Percentiles rank a stretch among this genome's conserved stretches.
phyloP scores from a whole-genome alignment of 2,113 vertebrate genomes.

The Rhinichthys klamathensis region DNA sequence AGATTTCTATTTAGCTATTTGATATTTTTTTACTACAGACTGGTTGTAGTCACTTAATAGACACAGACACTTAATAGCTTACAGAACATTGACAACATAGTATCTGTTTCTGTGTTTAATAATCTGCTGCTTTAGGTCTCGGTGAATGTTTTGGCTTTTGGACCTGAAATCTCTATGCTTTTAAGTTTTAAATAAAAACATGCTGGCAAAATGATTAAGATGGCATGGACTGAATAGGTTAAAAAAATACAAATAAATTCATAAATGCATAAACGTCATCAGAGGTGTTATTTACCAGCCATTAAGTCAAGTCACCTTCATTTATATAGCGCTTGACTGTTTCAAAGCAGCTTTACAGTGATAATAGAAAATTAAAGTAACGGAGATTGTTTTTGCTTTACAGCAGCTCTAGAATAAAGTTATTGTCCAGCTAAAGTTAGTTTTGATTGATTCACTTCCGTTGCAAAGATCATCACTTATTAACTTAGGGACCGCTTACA shows the following conservation, averaged over 20 bases:
- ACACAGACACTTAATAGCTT: background rate
- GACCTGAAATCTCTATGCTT: background rate
- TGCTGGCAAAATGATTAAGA: background rate
- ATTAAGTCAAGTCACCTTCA: background rate
- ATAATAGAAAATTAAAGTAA: too few species aligned
- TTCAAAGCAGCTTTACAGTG: too few species aligned
- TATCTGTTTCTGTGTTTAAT: background rate
- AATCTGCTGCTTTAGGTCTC: background rate
- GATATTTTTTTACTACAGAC: background rate
- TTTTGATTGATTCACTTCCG: too few species aligned
- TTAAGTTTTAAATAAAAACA: background rate
- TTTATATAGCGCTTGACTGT: too few species aligned
- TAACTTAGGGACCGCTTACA: too few species aligned
- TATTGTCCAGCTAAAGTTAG: too few species aligned
- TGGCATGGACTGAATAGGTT: background rate
- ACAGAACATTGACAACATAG: background rate
- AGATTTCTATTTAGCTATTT: background rate
- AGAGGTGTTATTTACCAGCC: background rate
- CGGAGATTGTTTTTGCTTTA: too few species aligned
- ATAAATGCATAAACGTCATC: background rate
- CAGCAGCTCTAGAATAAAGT: too few species aligned
- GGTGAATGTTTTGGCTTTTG: background rate
- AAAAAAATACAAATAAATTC: background rate
- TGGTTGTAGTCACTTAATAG: background rate
- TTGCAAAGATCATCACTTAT: too few species aligned